phyloP scores from a whole-genome alignment of 2,888 invertebrate genomes.

The Pollenia labialis region DNA sequence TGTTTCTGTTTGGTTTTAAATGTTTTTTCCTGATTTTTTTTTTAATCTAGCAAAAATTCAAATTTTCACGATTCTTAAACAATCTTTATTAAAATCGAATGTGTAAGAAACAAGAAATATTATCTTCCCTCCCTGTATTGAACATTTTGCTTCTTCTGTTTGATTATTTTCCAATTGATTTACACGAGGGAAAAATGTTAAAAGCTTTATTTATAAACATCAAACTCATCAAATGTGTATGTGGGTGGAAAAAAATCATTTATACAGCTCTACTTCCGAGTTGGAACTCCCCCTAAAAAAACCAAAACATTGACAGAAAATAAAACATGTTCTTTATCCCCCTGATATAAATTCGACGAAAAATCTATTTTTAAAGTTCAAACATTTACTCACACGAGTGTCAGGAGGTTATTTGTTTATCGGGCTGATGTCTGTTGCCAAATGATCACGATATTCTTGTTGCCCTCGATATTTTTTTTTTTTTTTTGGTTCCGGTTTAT shows the following conservation, averaged over 20 bases:
- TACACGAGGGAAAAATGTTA: constrained; percentile 14
- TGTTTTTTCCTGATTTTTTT: not conserved
- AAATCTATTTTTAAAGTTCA: constrained; percentile 51
- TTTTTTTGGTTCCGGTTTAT: constrained; percentile 63
- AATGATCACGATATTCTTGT: constrained; percentile 54
- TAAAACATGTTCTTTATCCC: constrained; percentile 11
- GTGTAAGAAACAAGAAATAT: not conserved
- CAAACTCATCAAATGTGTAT: constrained; percentile 10
- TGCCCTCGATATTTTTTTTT: constrained; percentile 59
- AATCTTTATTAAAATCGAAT: constrained; percentile 19
- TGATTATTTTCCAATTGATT: not conserved
- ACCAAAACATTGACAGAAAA: constrained; percentile 34
- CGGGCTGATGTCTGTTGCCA: constrained; percentile 48
- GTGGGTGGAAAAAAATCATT: constrained; percentile 15
- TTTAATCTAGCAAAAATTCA: constrained; percentile 1
- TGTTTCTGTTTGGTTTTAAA: not conserved
- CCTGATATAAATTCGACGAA: not conserved
- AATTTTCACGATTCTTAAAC: constrained; percentile 20
- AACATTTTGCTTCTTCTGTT: not conserved
- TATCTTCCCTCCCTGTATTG: not conserved
- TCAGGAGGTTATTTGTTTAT: constrained; percentile 51
- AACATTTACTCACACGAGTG: constrained; percentile 2
- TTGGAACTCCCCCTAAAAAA: constrained; percentile 38
- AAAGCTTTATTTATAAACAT: constrained; percentile 41
- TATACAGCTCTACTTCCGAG: constrained; percentile 51